Base-by-base conservation (phyloP, 1,140 invertebrate genomes). In the Diuraphis noxia region DNA sequence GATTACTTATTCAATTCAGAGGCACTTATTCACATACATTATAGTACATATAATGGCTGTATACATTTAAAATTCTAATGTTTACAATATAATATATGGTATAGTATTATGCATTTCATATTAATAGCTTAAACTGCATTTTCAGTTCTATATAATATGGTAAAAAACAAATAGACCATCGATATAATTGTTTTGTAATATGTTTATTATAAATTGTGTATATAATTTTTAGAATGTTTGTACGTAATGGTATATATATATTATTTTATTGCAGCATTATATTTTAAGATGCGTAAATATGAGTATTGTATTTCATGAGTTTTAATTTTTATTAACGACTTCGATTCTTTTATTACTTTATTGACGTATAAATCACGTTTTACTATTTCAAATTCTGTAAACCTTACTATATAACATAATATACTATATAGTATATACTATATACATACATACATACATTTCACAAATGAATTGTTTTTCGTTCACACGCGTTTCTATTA, bases 261-360 rank as follows among this genome's bases (percentile, higher is more conserved):
- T n/a, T 72, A 13, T 72, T 72, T 72, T 72, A n/a, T 72, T n/a
- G 13, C 30, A 72, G n/a, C 30, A 72, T 72, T 72, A 72, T 72
- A n/a, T n/a, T n/a, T 72, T 72, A 72, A 72, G 56, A 72, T 72
- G 56, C 13, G 56, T 72, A 72, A 72, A n/a, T n/a, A 72, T 72
- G 56, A 72, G 56, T 30, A 46, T 49, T 72, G 30, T 72, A n/a
- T 72, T 72, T 72, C 30, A 72, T 72, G 56, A 72, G 56, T 72
- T 72, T 6, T 34, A 72, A 72, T n/a, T 72, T 72, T 72, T n/a
- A 72, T 72, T 72, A n/a, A 72, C 56, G 56, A 72, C 56, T 72
- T 72, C 56, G 56, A 72, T 72, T 72, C 56, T 72, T 72, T 72
- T 72, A 72, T 72, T 72, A 72, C 56, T 72, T 72, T n/a, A 72